A percentile compares a stretch with the other conserved stretches of the same genome.
phyloP scores from a whole-genome alignment of 1,140 invertebrate species.

The Bicyclus anynana region DNA sequence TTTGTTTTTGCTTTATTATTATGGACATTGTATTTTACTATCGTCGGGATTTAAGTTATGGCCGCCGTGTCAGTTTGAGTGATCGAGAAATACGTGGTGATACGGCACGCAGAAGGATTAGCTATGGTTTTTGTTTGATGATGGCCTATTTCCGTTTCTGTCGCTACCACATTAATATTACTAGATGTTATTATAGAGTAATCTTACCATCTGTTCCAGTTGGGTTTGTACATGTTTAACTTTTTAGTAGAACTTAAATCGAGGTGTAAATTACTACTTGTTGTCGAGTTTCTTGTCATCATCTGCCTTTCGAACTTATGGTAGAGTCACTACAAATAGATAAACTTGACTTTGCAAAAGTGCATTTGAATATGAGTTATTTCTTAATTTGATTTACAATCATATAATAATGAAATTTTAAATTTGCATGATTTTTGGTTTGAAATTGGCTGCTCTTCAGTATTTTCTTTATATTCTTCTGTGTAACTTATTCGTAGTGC shows the following conservation, averaged over 20 bases:
- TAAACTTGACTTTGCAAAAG: too few species aligned
- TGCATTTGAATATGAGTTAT: too few species aligned
- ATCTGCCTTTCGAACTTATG: too few species aligned
- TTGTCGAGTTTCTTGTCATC: too few species aligned
- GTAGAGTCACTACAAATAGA: too few species aligned
- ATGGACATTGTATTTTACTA: constrained; percentile 43
- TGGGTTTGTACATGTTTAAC: too few species aligned
- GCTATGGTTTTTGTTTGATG: not conserved
- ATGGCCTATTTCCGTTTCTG: not conserved
- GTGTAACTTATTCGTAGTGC: not conserved
- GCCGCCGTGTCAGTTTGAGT: not conserved
- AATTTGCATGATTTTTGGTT: not conserved
- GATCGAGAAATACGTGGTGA: constrained; percentile 2
- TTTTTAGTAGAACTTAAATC: too few species aligned
- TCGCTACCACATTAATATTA: not conserved
- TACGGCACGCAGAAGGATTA: not conserved
- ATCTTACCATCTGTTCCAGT: too few species aligned
- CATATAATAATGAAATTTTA: too few species aligned
- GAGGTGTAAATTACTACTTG: too few species aligned
- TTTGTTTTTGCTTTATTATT: constrained; percentile 44
- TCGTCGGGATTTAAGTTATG: constrained; percentile 3
- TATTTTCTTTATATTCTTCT: not conserved
- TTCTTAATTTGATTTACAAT: too few species aligned
- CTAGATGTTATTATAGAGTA: too few species aligned
- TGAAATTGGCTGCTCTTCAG: not conserved